These are phyloP conservation scores for Spodoptera frugiperda DNA, from an alignment of 1,140 invertebrate genomes.

Conservation along the genomic window DNA sequence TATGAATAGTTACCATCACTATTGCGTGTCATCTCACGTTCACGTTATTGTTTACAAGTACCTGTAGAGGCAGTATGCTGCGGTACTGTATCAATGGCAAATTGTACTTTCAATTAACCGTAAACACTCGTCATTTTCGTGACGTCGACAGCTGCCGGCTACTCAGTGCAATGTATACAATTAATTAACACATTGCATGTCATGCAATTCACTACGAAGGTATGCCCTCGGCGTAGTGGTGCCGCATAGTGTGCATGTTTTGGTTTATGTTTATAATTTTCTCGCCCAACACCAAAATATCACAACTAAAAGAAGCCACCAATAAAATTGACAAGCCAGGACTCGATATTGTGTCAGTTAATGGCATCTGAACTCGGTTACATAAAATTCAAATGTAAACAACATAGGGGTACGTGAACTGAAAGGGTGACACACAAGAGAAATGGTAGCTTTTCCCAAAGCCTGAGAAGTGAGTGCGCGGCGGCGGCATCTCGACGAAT, in stretches of 20 bases:
- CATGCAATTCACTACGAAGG: not conserved
- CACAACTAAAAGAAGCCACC: constrained; percentile 5
- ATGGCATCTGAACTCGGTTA: not conserved
- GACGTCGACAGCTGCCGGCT: not conserved
- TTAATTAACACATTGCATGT: constrained; percentile 20
- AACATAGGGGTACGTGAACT: constrained; percentile 83
- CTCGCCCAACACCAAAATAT: not conserved
- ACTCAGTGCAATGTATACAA: constrained; percentile 29
- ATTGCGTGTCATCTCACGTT: constrained; percentile 59
- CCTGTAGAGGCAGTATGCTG: not conserved
- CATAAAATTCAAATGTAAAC: constrained; percentile 75
- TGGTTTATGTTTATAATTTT: constrained; percentile 6
- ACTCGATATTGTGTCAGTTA: not conserved
- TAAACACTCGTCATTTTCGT: not conserved
- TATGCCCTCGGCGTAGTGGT: not conserved
- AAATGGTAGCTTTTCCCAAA: constrained; percentile 85
- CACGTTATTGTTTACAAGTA: not conserved
- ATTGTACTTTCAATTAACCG: constrained; percentile 24
- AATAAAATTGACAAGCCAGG: constrained; percentile 12
- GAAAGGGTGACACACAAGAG: constrained; percentile 85
- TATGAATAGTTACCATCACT: constrained; percentile 66
- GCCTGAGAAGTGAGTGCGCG: constrained; percentile 82
- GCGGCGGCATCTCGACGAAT: constrained; percentile 78
- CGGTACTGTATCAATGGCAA: not conserved
- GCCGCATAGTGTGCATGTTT: not conserved